A percentile compares a stretch with the other conserved stretches of the same genome.
Conservation (phyloP, 2,113 vertebrate genomes). For the Craseonycteris thonglongyai region DNA sequence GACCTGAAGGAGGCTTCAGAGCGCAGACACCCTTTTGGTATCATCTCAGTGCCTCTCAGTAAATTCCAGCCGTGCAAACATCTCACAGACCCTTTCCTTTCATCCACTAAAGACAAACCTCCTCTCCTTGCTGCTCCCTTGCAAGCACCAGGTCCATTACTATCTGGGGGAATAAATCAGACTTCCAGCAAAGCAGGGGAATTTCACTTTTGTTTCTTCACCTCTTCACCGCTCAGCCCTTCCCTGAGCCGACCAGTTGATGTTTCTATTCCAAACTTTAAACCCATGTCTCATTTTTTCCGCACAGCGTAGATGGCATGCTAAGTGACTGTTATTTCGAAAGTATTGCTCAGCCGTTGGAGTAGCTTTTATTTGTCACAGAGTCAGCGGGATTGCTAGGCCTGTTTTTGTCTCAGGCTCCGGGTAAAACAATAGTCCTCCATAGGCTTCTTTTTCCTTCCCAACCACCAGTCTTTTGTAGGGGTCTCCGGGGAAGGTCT, state of each 20-base stretch:
- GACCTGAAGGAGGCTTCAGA: not conserved
- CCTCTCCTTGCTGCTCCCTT: not conserved
- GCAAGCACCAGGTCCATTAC: not conserved
- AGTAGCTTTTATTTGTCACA: constrained; percentile 4
- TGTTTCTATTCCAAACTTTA: not conserved
- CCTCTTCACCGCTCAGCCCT: not conserved
- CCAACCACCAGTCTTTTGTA: not conserved
- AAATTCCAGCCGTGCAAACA: not conserved
- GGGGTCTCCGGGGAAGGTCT: not conserved
- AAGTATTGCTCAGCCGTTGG: not conserved
- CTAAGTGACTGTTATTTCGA: not conserved
- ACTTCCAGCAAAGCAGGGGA: not conserved
- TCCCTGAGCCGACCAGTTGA: not conserved
- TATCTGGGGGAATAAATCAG: not conserved
- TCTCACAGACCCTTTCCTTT: not conserved
- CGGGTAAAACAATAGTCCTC: not conserved
- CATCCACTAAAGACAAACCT: not conserved
- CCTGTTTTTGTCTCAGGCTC: not conserved
- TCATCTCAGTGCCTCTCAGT: too few species aligned
- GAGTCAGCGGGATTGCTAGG: not conserved
- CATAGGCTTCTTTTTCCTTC: not conserved
- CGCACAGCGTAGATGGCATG: not conserved
- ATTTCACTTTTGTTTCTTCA: not conserved
- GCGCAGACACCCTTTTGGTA: not conserved
- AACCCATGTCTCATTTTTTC: not conserved